Percentiles rank a stretch among this genome's conserved stretches.
Evolutionary conservation across 2,888 invertebrate species (phyloP).

Genomic region (Helobdella robusta): DNA sequence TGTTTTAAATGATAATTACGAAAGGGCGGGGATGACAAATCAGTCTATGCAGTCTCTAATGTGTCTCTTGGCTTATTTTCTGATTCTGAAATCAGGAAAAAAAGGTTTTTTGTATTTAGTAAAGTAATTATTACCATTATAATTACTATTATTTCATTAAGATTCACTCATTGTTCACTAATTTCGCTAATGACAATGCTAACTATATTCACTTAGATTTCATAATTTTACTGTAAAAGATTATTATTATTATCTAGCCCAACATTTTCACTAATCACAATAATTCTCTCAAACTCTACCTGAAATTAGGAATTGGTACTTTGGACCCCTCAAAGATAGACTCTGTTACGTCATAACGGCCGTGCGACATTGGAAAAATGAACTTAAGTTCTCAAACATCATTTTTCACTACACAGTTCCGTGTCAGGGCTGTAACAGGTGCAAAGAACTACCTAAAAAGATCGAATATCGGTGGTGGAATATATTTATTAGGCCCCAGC

Average conservation of each 20-base stretch:
- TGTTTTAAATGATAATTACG: background rate
- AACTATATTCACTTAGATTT: too few species aligned
- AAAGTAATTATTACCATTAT: too few species aligned
- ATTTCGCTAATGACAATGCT: too few species aligned
- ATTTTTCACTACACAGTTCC: slow-evolving; percentile 60
- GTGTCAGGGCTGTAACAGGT: slow-evolving; percentile 71
- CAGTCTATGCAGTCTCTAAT: slow-evolving; percentile 69
- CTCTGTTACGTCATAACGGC: slow-evolving; percentile 62
- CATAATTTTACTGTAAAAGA: too few species aligned
- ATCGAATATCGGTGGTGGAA: slow-evolving; percentile 52
- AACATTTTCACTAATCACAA: too few species aligned
- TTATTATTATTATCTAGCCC: too few species aligned
- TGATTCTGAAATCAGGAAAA: slow-evolving; percentile 64
- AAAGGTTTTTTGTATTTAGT: slow-evolving; percentile 53
- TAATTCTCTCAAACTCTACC: too few species aligned
- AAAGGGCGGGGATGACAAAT: slow-evolving; percentile 52
- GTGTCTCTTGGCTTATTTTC: slow-evolving; percentile 78
- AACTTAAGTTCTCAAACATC: background rate
- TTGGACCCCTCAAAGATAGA: slow-evolving; percentile 67
- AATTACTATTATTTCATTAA: too few species aligned
- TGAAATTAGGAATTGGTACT: slow-evolving; percentile 67
- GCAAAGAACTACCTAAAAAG: slow-evolving; percentile 44
- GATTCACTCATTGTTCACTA: too few species aligned
- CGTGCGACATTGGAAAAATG: slow-evolving; percentile 40
- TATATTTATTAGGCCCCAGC: slow-evolving; percentile 48